Evolutionary conservation across 2,888 invertebrate species (phyloP), one percentile per base, ranked within the genome.

Genomic region (Melanargia galathea): DNA sequence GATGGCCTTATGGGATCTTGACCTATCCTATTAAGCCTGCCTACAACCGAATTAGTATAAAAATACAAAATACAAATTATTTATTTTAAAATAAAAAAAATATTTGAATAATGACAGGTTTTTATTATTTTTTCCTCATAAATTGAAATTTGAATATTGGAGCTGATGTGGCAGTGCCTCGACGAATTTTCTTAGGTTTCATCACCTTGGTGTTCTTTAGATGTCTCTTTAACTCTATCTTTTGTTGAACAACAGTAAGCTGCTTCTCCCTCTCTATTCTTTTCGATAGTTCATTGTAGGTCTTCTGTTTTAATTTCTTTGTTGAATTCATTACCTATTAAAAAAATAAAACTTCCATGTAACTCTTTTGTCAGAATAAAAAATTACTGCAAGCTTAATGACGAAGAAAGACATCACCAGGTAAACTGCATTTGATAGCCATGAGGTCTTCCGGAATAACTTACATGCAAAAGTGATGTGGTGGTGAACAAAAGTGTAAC

Each of bases 61-160:
- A 13, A 46, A 2, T 20, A 35, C 30, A 26, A n/a, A 33, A 38
- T 35, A 22, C 55, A 56, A 63, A 67, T 48, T 77, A 76, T 75
- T 75, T 76, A 77, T 76, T 75, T 67, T 60, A 57, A 70, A 68
- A 70, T 70, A 65, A 67, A 71, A 65, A 63, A 65, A 57, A 20
- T 13, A 33, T 51, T 55, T 38, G 11, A 24, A 33, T 18, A 4
- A 6, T 13, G 11, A 35, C 13, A 45, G 30, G 13, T 75, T 74
- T 93, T 30, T 30, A 30, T 30, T 87, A 97, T 86, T 94, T 94
- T 80, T 97, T 97, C 71, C 97, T 93, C 80, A 96, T 94, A 77
- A 95, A 96, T 71, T 94, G 94, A 92, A 97, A 97, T 73, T 94
- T 89, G 79, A 96, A 97, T 4, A 97, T 92, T 0, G 97, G 95